Evolutionary conservation across 2,888 invertebrate species (phyloP), one percentile per base, ranked within the genome.

Genomic region (Taphrorychus bicolor): DNA sequence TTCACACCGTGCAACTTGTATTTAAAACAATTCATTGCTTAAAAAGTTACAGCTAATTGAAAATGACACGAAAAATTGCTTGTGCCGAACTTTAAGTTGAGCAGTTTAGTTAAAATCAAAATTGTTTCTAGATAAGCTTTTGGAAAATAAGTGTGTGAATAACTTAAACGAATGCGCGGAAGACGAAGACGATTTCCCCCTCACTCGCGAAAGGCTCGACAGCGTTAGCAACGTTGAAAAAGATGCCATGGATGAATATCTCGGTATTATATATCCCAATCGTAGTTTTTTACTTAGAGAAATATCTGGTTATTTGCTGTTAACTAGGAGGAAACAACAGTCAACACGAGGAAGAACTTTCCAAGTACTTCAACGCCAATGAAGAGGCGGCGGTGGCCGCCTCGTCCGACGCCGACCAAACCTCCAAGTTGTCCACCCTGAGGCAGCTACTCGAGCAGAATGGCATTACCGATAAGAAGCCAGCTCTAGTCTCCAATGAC

Each of bases 301-400:
- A 56, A 56, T 18, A 57, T 41, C 3, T 3, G 5, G 19, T n/a
- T n/a, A n/a, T n/a, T n/a, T n/a, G n/a, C 16, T 14, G 9, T 57
- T 11, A 32, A 32, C 9, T 32, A 32, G 90, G 89, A 72, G 91
- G 90, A 70, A 88, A 87, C 73, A 89, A 88, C 80, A 89, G 89
- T 48, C 91, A 92, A 78, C 92, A 91, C 78, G 93, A 94, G 81
- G 93, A 93, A 78, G 94, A 94, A 82, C 83, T 94, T 75, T 85
- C 92, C 80, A 91, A 92, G 83, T 94, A 93, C 83, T 93, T 93
- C 82, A 88, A 88, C 70, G 83, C 83, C 71, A 82, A 71, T 40
- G 64, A 41, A 48, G 60, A 49, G 16, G 62, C 66, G 51, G 59
- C 60, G 16, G 76, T 77, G 14, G 9, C 57, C 18, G 18, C 18